Evolutionary conservation across 2,797 vertebrate genomes (phyloP).

Genomic region (Lophius americanus): DNA sequence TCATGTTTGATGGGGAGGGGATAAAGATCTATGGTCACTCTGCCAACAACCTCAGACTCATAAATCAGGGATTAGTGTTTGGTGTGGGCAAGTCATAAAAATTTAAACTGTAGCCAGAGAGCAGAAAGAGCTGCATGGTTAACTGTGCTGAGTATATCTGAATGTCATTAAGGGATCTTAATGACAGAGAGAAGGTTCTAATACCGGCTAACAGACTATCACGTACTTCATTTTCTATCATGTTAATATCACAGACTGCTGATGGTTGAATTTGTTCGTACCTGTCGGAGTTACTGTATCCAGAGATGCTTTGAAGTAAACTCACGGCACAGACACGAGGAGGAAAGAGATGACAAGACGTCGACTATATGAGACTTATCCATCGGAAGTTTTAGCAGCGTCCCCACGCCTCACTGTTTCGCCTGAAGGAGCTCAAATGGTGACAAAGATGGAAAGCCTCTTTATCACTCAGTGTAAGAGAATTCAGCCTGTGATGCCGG

Average conservation of each 20-base stretch:
- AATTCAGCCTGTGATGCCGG: slow-evolving; percentile 10
- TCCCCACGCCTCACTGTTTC: slow-evolving; percentile 16
- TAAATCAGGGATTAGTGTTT: slow-evolving; percentile 23
- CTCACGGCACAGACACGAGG: slow-evolving; percentile 1
- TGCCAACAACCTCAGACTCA: slow-evolving; percentile 69
- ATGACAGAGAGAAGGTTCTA: slow-evolving; percentile 39
- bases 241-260: slow-evolving; percentile 12
- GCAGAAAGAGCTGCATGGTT: slow-evolving; percentile 33
- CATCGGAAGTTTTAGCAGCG: slow-evolving; percentile 16
- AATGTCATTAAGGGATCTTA: slow-evolving; percentile 43
- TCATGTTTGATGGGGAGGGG: slow-evolving; percentile 67
- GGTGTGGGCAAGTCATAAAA: slow-evolving; percentile 2
- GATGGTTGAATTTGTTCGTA: no score
- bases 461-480: slow-evolving; percentile 27
- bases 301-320: background rate
- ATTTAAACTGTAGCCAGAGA: slow-evolving; percentile 30
- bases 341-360: slow-evolving; percentile 11
- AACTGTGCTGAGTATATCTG: slow-evolving; percentile 38
- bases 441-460: slow-evolving; percentile 33
- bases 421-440: slow-evolving; percentile 34
- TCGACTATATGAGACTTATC: slow-evolving; percentile 21
- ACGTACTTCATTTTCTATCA: slow-evolving; percentile 32
- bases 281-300: no score
- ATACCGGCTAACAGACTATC: slow-evolving; percentile 36
- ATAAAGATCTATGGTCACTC: slow-evolving; percentile 64